Percentiles rank a stretch among this genome's conserved stretches.
Evolutionary conservation across 2,113 vertebrate genomes (phyloP).

Genomic region (Tricholaema leucomelas): DNA sequence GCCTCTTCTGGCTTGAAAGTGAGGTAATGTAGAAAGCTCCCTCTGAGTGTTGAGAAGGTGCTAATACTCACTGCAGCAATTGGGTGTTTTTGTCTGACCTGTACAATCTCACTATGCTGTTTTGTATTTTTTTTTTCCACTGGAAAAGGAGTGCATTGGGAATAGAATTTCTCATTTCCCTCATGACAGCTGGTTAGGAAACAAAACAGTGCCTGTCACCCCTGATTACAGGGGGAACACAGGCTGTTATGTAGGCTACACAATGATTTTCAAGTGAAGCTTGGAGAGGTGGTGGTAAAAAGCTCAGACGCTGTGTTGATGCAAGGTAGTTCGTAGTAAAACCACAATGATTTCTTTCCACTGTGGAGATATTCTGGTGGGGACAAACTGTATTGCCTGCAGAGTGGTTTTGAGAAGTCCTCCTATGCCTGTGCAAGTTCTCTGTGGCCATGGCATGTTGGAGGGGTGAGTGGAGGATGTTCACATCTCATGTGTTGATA

Average conservation of each 20-base stretch:
- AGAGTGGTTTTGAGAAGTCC: background rate
- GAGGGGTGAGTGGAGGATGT: background rate
- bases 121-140: background rate
- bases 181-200: background rate
- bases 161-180: background rate
- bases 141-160: background rate
- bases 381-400: background rate
- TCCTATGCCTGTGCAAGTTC: background rate
- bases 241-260: background rate
- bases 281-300: background rate
- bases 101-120: background rate
- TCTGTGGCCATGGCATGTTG: accelerated
- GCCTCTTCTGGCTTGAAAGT: background rate
- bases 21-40: background rate
- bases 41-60: background rate
- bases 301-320: background rate
- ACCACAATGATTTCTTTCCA: background rate
- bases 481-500: no score
- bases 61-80: background rate
- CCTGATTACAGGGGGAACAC: background rate
- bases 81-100: background rate
- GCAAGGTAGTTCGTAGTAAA: background rate
- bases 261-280: background rate
- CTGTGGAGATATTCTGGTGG: background rate
- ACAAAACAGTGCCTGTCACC: background rate